These are phyloP conservation scores for Sarcophaga peregrina DNA, from an alignment of 1,140 invertebrate species.

Conservation along the genomic window DNA sequence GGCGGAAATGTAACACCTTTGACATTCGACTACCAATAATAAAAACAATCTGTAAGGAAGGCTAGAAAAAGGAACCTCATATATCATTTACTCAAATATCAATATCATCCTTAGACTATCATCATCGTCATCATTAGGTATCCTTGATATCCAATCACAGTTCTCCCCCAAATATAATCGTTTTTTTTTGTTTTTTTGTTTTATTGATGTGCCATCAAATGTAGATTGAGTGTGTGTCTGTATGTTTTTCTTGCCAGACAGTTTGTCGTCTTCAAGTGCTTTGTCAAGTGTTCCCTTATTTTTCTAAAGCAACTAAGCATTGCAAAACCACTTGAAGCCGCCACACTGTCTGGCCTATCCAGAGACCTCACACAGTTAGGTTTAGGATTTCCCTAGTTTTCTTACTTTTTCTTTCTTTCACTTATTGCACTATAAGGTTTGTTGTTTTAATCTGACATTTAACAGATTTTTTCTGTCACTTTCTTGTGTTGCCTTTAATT, in stretches of 20 bases:
- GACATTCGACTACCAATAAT: not conserved
- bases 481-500: conserved; percentile 21
- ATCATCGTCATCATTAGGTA: too few species aligned
- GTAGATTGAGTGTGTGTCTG: not conserved
- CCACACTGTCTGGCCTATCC: conserved; percentile 53
- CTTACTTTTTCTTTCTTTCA: conserved; percentile 37
- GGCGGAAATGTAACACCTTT: conserved; percentile 36
- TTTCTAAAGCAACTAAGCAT: not conserved
- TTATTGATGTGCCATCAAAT: conserved; percentile 10
- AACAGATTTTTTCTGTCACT: conserved; percentile 28
- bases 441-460: conserved; percentile 37
- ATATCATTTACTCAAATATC: not conserved
- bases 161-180: not conserved
- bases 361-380: conserved; percentile 52
- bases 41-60: not conserved
- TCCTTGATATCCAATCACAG: conserved; percentile 4
- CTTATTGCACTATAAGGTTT: not conserved
- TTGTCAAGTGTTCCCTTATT: not conserved
- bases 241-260: conserved; percentile 36
- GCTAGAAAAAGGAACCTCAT: not conserved
- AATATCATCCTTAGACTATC: not conserved
- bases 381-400: conserved; percentile 36
- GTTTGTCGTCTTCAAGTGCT: conserved; percentile 38
- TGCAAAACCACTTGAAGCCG: conserved; percentile 54
- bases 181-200: too few species aligned